Evolutionary conservation across 2,888 invertebrate genomes (phyloP).

Genomic region (Perizoma affinitatum): DNA sequence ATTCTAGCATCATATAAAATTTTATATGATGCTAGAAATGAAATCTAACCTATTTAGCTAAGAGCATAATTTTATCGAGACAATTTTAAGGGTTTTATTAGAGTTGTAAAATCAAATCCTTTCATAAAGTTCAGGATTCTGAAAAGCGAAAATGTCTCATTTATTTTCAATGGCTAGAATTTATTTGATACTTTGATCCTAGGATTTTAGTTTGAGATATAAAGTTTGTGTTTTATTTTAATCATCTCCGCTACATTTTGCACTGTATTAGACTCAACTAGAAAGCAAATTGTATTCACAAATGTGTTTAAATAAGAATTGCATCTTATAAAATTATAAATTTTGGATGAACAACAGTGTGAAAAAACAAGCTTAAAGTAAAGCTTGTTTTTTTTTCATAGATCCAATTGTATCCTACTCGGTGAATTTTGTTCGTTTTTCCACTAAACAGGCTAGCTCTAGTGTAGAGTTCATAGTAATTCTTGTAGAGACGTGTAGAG

Average conservation of each 20-base stretch:
- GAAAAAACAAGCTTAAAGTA: no score
- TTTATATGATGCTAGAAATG: background rate
- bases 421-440: no score
- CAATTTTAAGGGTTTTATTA: no score
- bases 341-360: no score
- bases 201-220: conserved; percentile 4
- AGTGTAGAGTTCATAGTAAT: no score
- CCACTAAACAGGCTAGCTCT: no score
- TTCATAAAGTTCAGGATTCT: conserved; percentile 1
- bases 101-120: background rate
- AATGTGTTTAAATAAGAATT: background rate
- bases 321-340: no score
- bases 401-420: no score
- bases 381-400: no score
- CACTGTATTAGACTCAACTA: background rate
- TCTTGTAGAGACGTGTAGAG: no score
- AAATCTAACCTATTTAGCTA: background rate
- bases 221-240: conserved; percentile 1
- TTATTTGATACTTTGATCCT: background rate
- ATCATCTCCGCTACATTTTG: conserved; percentile 13
- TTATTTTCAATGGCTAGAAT: background rate
- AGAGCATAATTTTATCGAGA: background rate
- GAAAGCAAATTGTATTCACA: conserved; percentile 8
- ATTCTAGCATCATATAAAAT: background rate
- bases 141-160: background rate